These are phyloP conservation scores for Coregonus sp. DNA, from an alignment of 2,797 vertebrate species.

Conservation along the genomic window DNA sequence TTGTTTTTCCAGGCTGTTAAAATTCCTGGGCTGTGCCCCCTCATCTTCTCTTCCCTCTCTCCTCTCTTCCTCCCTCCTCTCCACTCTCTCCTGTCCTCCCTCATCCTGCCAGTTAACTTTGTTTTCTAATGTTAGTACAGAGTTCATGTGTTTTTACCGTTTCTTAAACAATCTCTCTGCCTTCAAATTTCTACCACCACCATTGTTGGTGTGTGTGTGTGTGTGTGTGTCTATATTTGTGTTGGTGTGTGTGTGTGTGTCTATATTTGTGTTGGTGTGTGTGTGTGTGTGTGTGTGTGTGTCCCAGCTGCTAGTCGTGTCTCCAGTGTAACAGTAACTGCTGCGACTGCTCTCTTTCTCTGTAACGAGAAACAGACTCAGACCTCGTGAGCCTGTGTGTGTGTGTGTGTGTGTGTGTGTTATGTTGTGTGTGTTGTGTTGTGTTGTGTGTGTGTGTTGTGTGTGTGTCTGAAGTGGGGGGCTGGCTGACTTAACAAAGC, in stretches of 20 bases:
- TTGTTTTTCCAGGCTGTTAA: constrained; percentile 76
- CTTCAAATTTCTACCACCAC: neutral
- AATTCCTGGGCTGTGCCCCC: constrained; percentile 70
- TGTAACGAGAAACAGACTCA: constrained; percentile 59
- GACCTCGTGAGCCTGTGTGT: neutral
- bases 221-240: too few relatives aligned
- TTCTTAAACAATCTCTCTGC: constrained; percentile 10
- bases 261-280: too few relatives aligned
- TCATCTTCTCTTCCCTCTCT: constrained; percentile 29
- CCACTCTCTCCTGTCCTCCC: neutral
- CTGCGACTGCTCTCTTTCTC: constrained; percentile 27
- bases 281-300: too few relatives aligned
- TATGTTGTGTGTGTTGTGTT: too few relatives aligned
- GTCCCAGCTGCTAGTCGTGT: too few relatives aligned
- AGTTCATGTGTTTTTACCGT: constrained; percentile 15
- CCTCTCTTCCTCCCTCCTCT: constrained; percentile 24
- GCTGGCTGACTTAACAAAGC: constrained; percentile 63
- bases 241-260: neutral
- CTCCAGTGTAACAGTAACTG: too few relatives aligned
- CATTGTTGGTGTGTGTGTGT: neutral
- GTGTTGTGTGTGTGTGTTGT: constrained; percentile 9
- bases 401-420: too few relatives aligned
- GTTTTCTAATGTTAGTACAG: constrained; percentile 16
- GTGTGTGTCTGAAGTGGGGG: constrained; percentile 23
- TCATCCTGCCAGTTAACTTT: constrained; percentile 11